Evolutionary conservation across 2,888 invertebrate genomes (phyloP).

Genomic region (Fragum whitleyi): DNA sequence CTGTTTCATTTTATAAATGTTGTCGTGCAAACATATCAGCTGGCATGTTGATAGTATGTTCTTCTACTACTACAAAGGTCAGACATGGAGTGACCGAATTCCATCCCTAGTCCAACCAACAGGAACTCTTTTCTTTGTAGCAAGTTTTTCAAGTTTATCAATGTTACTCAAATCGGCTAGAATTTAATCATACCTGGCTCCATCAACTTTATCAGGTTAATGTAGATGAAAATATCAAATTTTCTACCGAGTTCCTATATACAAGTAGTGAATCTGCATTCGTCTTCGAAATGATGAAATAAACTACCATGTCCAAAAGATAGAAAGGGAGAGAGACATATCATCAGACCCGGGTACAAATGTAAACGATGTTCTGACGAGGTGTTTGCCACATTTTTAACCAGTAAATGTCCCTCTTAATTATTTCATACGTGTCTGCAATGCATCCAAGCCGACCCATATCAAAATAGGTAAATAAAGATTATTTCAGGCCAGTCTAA

Average conservation of each 20-base stretch:
- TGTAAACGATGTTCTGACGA: constrained; percentile 14
- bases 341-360: not conserved
- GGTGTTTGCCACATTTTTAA: constrained; percentile 6
- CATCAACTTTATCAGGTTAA: too few relatives aligned
- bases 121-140: not conserved
- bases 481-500: too few relatives aligned
- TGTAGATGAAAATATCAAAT: too few relatives aligned
- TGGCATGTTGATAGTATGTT: constrained; percentile 6
- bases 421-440: not conserved
- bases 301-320: not conserved
- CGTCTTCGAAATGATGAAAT: too few relatives aligned
- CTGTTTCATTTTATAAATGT: not conserved
- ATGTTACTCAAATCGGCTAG: too few relatives aligned
- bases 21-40: not conserved
- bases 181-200: too few relatives aligned
- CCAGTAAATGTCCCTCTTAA: constrained; percentile 14
- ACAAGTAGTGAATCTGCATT: too few relatives aligned
- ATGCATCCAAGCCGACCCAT: not conserved
- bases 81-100: constrained; percentile 24
- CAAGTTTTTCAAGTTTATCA: not conserved
- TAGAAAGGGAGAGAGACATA: not conserved
- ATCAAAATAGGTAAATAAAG: too few relatives aligned
- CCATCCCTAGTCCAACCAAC: not conserved
- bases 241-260: too few relatives aligned
- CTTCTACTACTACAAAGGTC: not conserved